Base-by-base conservation (phyloP, 2,888 invertebrate genomes). In the Stramonita haemastoma region DNA sequence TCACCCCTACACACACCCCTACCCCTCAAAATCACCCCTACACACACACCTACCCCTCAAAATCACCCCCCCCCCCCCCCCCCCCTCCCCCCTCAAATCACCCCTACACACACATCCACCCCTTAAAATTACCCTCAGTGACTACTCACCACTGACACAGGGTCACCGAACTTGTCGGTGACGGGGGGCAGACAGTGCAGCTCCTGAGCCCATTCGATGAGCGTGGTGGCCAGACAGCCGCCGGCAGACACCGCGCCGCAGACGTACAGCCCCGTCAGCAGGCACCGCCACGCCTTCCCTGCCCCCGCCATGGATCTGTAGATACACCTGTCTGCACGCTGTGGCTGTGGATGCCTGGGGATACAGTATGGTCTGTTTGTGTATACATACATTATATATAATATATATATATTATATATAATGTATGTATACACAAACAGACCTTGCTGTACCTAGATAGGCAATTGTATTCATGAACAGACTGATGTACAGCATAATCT, bases 131-230 rank as follows among this genome's bases (percentile, higher is more conserved):
- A n/a, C n/a, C n/a, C n/a, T n/a, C n/a, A n/a, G n/a, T n/a, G n/a
- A n/a, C n/a, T n/a, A 87, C 87, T 32, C 32, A 88, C 88, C 88
- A 81, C 79, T 60, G 79, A 57, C 57, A 81, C 32, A 8, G 81
- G 60, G 60, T 88, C 88, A 8, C 88, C 88, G n/a, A n/a, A 88
- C 32, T 29, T 79, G 66, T 83, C 34, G 13, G 79, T 57, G 60
- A 88, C 79, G 34, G 88, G 88, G 29, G 88, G 81, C 17, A 88
- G 81, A 29, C 88, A 88, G 56, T 81, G 22, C 32, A 88, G 34
- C 26, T 29, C 26, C 34, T 83, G 57, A n/a, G 83, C 79, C 88
- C 88, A 88, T 56, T 60, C 32, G 34, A 88, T 15, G 32, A 88
- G 60, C 5, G 36, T n/a, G 22, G 88, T 26, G 19, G 56, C 81